Conservation (phyloP, 2,888 invertebrate genomes). For the Melipona bicolor region DNA sequence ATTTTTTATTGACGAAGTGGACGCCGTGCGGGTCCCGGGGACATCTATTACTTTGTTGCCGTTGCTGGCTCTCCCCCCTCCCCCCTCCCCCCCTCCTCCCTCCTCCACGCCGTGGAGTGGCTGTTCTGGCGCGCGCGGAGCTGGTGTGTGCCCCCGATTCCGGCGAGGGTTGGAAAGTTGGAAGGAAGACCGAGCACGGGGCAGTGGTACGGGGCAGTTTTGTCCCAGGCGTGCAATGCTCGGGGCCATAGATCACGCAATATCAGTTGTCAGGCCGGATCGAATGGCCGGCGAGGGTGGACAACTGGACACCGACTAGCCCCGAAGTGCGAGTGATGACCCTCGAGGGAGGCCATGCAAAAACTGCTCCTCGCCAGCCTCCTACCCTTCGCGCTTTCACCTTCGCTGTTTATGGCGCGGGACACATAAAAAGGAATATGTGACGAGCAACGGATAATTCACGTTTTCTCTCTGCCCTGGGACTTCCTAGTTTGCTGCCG, state of each 20-base stretch:
- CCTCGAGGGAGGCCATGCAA: slow-evolving; percentile 82
- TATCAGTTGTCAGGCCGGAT: slow-evolving; percentile 82
- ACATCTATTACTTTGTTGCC: slow-evolving; percentile 84
- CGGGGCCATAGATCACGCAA: slow-evolving; percentile 84
- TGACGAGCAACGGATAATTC: slow-evolving; percentile 82
- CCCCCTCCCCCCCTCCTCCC: neutral
- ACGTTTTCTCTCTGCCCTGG: slow-evolving; percentile 68
- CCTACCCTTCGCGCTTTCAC: slow-evolving; percentile 56
- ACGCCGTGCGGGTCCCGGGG: slow-evolving; percentile 76
- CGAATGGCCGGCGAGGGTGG: slow-evolving; percentile 71
- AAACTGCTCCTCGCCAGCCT: slow-evolving; percentile 68
- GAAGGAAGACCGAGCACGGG: slow-evolving; percentile 57
- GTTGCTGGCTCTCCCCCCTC: slow-evolving; percentile 40
- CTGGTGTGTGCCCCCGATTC: slow-evolving; percentile 10
- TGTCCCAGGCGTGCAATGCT: slow-evolving; percentile 84
- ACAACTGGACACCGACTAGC: slow-evolving; percentile 78
- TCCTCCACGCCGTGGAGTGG: neutral
- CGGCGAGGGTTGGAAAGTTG: slow-evolving; percentile 70
- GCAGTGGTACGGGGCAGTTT: slow-evolving; percentile 76
- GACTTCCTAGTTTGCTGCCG: neutral
- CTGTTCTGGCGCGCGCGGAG: neutral
- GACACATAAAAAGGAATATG: slow-evolving; percentile 83
- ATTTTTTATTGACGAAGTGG: slow-evolving; percentile 84
- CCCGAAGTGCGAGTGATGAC: slow-evolving; percentile 84
- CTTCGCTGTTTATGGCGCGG: slow-evolving; percentile 78